Evolutionary conservation across 2,888 invertebrate species (phyloP), one percentile per base, ranked within the genome.

Genomic region (Agrotis ipsilon): DNA sequence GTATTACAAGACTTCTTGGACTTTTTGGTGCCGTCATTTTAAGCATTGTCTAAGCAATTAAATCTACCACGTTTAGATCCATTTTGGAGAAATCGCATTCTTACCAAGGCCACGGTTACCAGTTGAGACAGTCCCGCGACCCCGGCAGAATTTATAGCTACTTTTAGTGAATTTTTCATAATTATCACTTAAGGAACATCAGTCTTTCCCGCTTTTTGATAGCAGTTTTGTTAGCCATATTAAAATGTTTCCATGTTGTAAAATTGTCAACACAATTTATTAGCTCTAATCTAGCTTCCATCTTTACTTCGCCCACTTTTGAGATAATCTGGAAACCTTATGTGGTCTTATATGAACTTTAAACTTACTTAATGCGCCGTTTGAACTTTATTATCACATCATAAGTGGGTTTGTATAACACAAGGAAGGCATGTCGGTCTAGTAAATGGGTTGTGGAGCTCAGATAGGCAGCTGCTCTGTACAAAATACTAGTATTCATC

Each of bases 211-310:
- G 16, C 27, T 19, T 24, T 45, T 72, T 64, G 32, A 72, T 72
- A 14, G 7, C 16, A 71, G 5, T 24, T 57, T 49, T 57, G 16
- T 19, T 57, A 45, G 21, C 55, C 61, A n/a, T 69, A 24, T 21
- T 19, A 18, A 48, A 21, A n/a, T 13, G 6, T 21, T 27, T 2
- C 18, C 13, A n/a, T 27, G 1, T 43, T 69, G 7, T 68, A 52
- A 54, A 54, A 48, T 69, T 4, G 19, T 14, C 24, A 69, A 13
- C 18, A 49, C 18, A 45, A 49, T 57, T 71, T 32, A 64, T 64
- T 64, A 72, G 13, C 3, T 1, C 13, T 64, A 19, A 64, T 72
- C 49, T 32, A 57, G 45, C 18, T 45, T 45, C 32, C 45, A 51
- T 65, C 55, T 57, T 21, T 21, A 7, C n/a, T 16, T 13, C 21